Evolutionary conservation across 2,888 invertebrate species (phyloP), one percentile per base, ranked within the genome.

Genomic region (Amphipyra tragopoginis): DNA sequence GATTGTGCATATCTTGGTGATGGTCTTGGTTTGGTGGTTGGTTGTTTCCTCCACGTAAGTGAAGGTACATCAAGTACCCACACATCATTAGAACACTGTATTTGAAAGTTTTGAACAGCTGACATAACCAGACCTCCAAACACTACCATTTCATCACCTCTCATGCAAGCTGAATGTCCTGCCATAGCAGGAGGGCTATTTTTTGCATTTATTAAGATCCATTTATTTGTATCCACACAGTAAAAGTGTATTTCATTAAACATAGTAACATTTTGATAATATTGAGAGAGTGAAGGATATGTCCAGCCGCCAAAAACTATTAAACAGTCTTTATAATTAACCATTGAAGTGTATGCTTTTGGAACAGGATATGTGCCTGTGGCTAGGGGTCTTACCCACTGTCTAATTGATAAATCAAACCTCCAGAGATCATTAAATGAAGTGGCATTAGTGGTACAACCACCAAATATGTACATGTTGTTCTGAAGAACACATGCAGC

Each of bases 371-470:
- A 99, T 49, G 97, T 97, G 38, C 95, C 98, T 91, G 97, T 97
- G 4, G 98, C 97, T 45, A 97, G 90, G 0, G 97, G 97, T 73
- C 98, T 95, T 15, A 97, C 96, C 99, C 99, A 99, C 76, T 96
- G 96, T 80, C 98, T 95, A 48, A 96, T 97, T 0, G 97, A 97
- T 65, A 99, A 95, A 94, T 99, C 98, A 89, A 99, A 96, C 71
- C 96, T 96, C 99, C 99, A 99, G 36, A 99, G 95, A 93, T 99
- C 99, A 94, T 99, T 99, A 85, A 99, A 99, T 11, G 99, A 98
- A 15, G 99, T 99, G 82, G 97, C 97, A 56, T 98, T 97, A 39
- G 98, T 97, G 10, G 99, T 99, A 81, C 99, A 99, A 7, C 99
- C 99, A 36, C 99, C 99, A 95, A 99, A 99, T 48, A 99, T 96